A percentile compares a stretch with the other conserved stretches of the same genome.
Evolutionary conservation across 1,140 invertebrate genomes (phyloP).

Genomic region (Anoplolepis gracilipes): DNA sequence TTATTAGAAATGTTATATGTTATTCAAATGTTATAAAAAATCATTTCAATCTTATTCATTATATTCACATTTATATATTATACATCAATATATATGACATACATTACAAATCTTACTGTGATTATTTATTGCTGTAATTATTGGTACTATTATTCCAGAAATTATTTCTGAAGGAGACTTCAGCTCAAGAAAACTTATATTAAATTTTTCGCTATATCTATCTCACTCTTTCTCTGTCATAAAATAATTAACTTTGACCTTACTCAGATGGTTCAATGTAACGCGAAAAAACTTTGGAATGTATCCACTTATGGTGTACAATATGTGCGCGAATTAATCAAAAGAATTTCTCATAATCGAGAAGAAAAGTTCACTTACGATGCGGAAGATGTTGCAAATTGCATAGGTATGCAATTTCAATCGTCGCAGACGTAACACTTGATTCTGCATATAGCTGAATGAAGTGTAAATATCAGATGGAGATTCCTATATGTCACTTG

Average conservation of each 20-base stretch:
- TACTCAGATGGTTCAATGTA: not conserved
- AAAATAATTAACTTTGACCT: constrained; percentile 34
- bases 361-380: constrained; percentile 23
- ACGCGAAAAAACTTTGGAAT: not conserved
- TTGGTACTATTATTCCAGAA: not conserved
- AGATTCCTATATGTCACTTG: not conserved
- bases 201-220: not conserved
- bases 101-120: not conserved
- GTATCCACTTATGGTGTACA: not conserved
- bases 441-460: not conserved
- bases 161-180: not conserved
- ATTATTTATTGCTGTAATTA: not conserved
- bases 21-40: no score
- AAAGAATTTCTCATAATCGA: not conserved
- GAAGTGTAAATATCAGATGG: constrained; percentile 14
- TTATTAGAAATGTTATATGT: not conserved
- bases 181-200: not conserved
- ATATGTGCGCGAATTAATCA: not conserved
- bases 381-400: not conserved
- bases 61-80: not conserved
- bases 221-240: not conserved
- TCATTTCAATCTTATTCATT: not conserved
- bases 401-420: not conserved
- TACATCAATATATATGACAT: not conserved
- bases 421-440: not conserved